Base-by-base conservation (phyloP, 2,888 invertebrate genomes). In the Autographa gamma region DNA sequence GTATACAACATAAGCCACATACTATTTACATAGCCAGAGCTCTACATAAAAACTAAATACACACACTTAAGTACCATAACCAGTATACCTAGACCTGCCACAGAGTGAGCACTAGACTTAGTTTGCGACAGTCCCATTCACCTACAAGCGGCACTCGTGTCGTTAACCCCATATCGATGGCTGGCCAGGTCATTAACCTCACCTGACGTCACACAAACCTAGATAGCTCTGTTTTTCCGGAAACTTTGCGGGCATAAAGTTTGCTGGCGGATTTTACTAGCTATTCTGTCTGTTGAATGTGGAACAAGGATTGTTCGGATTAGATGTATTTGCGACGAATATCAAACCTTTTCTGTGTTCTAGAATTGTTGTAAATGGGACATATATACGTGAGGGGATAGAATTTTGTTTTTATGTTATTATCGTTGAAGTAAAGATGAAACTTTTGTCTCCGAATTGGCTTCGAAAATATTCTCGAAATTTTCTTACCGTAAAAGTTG, bases 141-240 rank as follows among this genome's bases (percentile, higher is more conserved):
- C 80, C 77, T 66, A 80, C 41, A 71, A 43, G 61, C 80, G 71
- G 69, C 67, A 65, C 62, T 19, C 16, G 68, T 82, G 80, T 71
- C 83, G 52, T 68, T 74, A 80, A 81, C 79, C 86, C 71, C 75
- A 75, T 80, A 86, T 87, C 86, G 88, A 87, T 86, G 82, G 74
- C 79, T 66, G 69, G 32, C 34, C 60, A 76, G 79, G 68, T 16
- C 81, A 43, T 72, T 77, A 65, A 75, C 80, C 72, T 71, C 72
- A 82, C 82, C 79, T 79, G 77, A 82, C 81, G 84, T 72, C 64
- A 79, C 52, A 3, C 38, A 41, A 65, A 64, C 77, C 81, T 66
- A 77, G 77, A 73, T 73, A 73, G 65, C n/a, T 61, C 56, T 77
- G 67, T 73, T 81, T 66, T 70, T 59, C 81, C 63, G 58, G 54